These are phyloP conservation scores for Flabesymbios commensalis DNA, from an alignment of 2,888 invertebrate species.

Conservation along the genomic window DNA sequence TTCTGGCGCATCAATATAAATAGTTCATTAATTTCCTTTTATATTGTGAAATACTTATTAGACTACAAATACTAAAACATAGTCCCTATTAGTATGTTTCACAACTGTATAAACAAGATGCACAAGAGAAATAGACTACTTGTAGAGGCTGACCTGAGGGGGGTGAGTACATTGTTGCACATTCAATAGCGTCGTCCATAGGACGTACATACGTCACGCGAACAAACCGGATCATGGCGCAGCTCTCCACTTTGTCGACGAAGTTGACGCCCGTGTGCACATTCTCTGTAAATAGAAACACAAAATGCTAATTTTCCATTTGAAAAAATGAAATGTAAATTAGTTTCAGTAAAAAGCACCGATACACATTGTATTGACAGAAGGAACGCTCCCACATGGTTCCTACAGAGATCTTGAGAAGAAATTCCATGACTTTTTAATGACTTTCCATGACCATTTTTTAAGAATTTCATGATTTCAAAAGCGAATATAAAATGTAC, in stretches of 20 bases:
- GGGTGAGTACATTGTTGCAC: constrained; percentile 22
- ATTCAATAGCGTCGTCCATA: constrained; percentile 11
- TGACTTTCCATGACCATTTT: no score
- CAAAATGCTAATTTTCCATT: neutral
- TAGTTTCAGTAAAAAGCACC: neutral
- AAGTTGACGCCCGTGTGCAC: constrained; percentile 39
- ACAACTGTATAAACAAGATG: neutral
- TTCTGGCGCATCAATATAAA: neutral
- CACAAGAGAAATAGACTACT: no score
- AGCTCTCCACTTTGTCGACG: constrained; percentile 38
- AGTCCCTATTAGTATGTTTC: neutral
- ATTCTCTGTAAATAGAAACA: constrained; percentile 19
- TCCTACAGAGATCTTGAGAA: no score
- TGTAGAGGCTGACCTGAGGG: constrained; percentile 14
- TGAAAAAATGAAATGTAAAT: neutral
- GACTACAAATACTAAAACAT: neutral
- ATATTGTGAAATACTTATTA: neutral
- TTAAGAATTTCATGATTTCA: no score
- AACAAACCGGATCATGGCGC: constrained; percentile 34
- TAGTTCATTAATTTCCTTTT: neutral
- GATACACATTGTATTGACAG: no score
- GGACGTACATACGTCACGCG: constrained; percentile 37
- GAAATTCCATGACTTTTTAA: no score
- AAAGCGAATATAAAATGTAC: no score
- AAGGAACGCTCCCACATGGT: no score